Evolutionary conservation across 1,140 invertebrate species (phyloP).

Genomic region (Bradynema listronoti): DNA sequence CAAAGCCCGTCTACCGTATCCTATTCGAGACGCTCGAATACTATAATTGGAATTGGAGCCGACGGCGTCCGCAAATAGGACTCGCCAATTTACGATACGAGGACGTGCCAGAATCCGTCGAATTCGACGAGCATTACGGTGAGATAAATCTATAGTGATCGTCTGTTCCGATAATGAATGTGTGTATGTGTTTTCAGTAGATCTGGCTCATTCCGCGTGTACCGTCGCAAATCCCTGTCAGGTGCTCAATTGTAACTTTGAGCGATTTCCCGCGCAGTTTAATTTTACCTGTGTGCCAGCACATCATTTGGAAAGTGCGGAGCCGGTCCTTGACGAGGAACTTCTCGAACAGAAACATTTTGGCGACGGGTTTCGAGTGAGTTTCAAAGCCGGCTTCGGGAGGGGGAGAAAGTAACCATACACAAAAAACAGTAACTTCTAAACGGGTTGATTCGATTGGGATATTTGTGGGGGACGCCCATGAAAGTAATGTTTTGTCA

Average conservation of each 20-base stretch:
- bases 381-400: slow-evolving; percentile 10
- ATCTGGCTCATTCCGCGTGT: slow-evolving; percentile 43
- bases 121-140: slow-evolving; percentile 18
- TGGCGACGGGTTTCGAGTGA: slow-evolving; percentile 30
- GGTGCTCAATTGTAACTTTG: slow-evolving; percentile 52
- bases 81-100: slow-evolving; percentile 50
- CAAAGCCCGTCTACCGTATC: slow-evolving; percentile 39
- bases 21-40: slow-evolving; percentile 53
- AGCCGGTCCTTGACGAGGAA: slow-evolving; percentile 34
- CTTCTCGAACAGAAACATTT: slow-evolving; percentile 45
- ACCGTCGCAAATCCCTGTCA: slow-evolving; percentile 31
- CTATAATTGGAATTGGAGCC: slow-evolving; percentile 46
- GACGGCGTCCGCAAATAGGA: slow-evolving; percentile 21
- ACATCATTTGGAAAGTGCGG: slow-evolving; percentile 39
- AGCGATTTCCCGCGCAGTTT: slow-evolving; percentile 27
- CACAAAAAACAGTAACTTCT: too few relatives aligned
- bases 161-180: not conserved
- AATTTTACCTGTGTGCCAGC: slow-evolving; percentile 42
- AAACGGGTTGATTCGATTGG: too few relatives aligned
- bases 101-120: slow-evolving; percentile 14
- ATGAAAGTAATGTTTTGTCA: too few relatives aligned
- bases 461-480: too few relatives aligned
- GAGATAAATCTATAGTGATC: not conserved
- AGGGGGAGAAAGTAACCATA: not conserved
- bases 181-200: slow-evolving; percentile 36